A percentile compares a stretch with the other conserved stretches of the same genome.
These are phyloP conservation scores for Lagorchestes hirsutus DNA, from an alignment of 2,797 vertebrate genomes.

Conservation along the genomic window DNA sequence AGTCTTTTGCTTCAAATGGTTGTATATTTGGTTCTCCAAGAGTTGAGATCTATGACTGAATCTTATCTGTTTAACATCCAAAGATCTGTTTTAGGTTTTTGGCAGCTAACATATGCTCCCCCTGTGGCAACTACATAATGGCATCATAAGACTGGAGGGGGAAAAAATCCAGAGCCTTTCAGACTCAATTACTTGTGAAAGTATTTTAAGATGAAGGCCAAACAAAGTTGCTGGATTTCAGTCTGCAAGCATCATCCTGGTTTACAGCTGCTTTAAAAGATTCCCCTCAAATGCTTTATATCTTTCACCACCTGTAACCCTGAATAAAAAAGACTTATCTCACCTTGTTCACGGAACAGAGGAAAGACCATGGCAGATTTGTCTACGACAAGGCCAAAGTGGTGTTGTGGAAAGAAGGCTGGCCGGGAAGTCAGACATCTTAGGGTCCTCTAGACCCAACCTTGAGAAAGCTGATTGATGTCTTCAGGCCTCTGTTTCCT, in stretches of 20 bases:
- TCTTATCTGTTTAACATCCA: constrained; percentile 84
- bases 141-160: constrained; percentile 68
- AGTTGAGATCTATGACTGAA: constrained; percentile 81
- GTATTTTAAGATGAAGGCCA: constrained; percentile 79
- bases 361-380: not conserved
- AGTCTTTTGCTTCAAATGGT: constrained; percentile 75
- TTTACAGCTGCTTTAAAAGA: constrained; percentile 79
- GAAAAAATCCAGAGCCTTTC: constrained; percentile 75
- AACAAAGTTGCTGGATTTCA: constrained; percentile 76
- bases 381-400: not conserved
- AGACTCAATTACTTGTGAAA: constrained; percentile 79
- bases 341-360: constrained; percentile 60
- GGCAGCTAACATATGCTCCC: constrained; percentile 77
- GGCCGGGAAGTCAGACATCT: not conserved
- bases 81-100: constrained; percentile 81
- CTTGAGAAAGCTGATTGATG: constrained; percentile 27
- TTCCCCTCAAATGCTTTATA: constrained; percentile 69
- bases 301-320: constrained; percentile 73
- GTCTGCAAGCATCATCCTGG: constrained; percentile 79
- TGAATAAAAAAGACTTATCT: constrained; percentile 75
- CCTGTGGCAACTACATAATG: constrained; percentile 79
- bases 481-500: constrained; percentile 41
- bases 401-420: not conserved
- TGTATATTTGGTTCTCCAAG: constrained; percentile 73
- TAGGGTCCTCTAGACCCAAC: not conserved